Percentiles rank a stretch among this genome's conserved stretches.
These are phyloP conservation scores for Periphyllus acericola DNA, from an alignment of 2,888 invertebrate genomes.

Conservation along the genomic window DNA sequence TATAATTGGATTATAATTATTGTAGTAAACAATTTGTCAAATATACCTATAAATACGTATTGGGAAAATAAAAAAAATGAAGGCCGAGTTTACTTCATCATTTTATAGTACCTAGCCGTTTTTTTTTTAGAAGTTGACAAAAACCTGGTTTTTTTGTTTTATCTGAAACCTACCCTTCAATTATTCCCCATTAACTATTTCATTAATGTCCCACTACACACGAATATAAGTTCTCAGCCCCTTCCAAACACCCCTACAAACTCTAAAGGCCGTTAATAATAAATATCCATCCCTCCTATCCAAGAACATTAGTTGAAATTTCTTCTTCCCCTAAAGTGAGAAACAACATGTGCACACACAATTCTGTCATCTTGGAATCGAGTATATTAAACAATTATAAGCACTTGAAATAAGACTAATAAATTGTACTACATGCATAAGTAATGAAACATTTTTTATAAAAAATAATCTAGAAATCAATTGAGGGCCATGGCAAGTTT, in stretches of 20 bases:
- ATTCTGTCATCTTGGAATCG: slow-evolving; percentile 6
- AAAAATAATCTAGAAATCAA: slow-evolving; percentile 27
- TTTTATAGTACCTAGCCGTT: neutral
- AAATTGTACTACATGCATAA: neutral
- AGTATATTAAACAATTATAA: slow-evolving; percentile 26
- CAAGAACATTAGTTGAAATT: slow-evolving; percentile 32
- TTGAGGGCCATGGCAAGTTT: neutral
- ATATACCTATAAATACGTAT: too few species aligned
- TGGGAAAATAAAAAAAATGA: too few species aligned
- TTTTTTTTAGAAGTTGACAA: neutral
- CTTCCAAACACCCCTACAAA: neutral
- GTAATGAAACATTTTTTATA: neutral
- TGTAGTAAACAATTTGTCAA: too few species aligned
- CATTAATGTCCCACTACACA: slow-evolving; percentile 38
- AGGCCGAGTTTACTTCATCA: neutral
- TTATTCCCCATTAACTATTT: slow-evolving; percentile 53
- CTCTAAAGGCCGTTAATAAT: slow-evolving; percentile 55
- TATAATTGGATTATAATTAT: neutral
- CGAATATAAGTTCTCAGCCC: slow-evolving; percentile 7
- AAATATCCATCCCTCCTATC: slow-evolving; percentile 36
- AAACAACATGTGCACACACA: slow-evolving; percentile 51
- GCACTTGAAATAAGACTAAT: neutral
- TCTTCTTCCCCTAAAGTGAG: slow-evolving; percentile 37
- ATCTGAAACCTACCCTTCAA: slow-evolving; percentile 1
- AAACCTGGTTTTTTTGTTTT: neutral